These are phyloP conservation scores for Hymenopus coronatus DNA, from an alignment of 2,888 invertebrate species.

Conservation along the genomic window DNA sequence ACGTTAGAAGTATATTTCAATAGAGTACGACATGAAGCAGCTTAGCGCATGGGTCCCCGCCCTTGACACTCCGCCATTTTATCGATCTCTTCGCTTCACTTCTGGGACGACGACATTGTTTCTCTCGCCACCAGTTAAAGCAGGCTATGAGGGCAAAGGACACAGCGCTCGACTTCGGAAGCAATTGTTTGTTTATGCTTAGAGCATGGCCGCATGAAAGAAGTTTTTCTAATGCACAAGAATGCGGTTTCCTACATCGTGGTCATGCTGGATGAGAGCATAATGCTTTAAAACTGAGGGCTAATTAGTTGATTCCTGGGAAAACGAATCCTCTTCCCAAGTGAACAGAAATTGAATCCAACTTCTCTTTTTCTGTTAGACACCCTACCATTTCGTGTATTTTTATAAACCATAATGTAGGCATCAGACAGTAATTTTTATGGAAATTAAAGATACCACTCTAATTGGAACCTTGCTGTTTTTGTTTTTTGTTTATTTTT, in stretches of 20 bases:
- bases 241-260: background rate
- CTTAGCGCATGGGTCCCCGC: background rate
- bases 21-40: background rate
- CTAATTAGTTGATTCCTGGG: no score
- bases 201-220: background rate
- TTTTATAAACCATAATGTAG: no score
- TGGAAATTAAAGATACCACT: no score
- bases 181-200: background rate
- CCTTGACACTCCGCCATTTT: background rate
- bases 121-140: background rate
- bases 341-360: no score
- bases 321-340: no score
- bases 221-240: background rate
- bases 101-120: background rate
- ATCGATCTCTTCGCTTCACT: background rate
- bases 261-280: no score
- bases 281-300: no score
- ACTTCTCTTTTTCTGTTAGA: no score
- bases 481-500: no score
- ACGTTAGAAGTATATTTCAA: background rate
- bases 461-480: no score
- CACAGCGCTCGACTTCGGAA: background rate
- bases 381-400: no score
- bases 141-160: background rate
- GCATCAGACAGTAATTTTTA: no score